Percentiles rank a stretch among this genome's conserved stretches.
phyloP scores from a whole-genome alignment of 2,113 vertebrate species.

The Leiothrix lutea region DNA sequence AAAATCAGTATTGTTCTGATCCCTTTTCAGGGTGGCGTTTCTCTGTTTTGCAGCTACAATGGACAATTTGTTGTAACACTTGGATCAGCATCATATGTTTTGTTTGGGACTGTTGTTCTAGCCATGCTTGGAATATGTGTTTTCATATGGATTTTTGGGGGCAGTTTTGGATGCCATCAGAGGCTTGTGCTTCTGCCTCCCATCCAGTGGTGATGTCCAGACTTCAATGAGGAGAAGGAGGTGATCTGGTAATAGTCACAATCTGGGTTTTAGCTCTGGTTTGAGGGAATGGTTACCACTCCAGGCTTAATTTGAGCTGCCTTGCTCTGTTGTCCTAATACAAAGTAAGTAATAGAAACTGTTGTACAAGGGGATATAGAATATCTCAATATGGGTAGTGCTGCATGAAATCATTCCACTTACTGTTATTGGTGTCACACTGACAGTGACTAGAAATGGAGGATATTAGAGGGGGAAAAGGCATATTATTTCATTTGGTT shows the following conservation, averaged over 20 bases:
- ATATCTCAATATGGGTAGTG: neutral
- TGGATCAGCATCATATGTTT: neutral
- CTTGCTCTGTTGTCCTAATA: neutral
- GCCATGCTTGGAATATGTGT: neutral
- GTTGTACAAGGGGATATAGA: neutral
- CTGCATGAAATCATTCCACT: neutral
- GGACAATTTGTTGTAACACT: neutral
- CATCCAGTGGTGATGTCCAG: neutral
- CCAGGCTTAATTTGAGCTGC: neutral
- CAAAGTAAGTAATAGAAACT: neutral
- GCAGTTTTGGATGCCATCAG: neutral
- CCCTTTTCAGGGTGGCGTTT: neutral
- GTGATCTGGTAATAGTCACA: neutral
- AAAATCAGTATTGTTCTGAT: neutral
- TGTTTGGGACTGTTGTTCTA: neutral
- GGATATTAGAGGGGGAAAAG: neutral
- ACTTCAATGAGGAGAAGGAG: neutral
- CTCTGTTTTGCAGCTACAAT: neutral
- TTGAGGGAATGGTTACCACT: fast-evolving
- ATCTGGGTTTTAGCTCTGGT: neutral
- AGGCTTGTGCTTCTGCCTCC: neutral
- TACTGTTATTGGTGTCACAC: neutral
- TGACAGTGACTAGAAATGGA: neutral
- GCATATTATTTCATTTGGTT: neutral
- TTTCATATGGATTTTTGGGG: neutral